phyloP scores from a whole-genome alignment of 2,797 vertebrate genomes.

The Orestias chungarensis region DNA sequence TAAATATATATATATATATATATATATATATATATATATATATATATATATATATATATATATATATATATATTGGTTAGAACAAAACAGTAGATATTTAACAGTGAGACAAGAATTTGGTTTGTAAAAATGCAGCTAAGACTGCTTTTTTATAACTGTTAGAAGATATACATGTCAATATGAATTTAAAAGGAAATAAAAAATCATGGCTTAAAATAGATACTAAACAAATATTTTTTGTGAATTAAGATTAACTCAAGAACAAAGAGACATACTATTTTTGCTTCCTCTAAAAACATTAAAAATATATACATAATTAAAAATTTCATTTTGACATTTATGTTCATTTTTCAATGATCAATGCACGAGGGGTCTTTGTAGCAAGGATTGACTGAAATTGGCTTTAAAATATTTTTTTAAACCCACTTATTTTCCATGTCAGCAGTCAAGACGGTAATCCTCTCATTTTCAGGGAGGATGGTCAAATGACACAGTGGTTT shows the following conservation, averaged over 20 bases:
- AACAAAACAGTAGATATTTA: too few relatives aligned
- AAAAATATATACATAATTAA: neutral
- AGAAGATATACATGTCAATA: too few relatives aligned
- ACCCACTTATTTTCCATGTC: slow-evolving; percentile 31
- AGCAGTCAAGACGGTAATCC: slow-evolving; percentile 45
- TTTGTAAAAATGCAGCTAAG: too few relatives aligned
- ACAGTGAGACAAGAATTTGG: too few relatives aligned
- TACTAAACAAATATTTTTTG: too few relatives aligned
- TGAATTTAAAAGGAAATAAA: too few relatives aligned
- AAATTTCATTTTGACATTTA: neutral
- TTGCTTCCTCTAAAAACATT: neutral
- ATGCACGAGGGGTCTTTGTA: slow-evolving; percentile 3
- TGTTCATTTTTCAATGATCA: slow-evolving; percentile 1
- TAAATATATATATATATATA: too few relatives aligned
- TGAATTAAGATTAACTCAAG: neutral
- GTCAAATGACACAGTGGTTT: slow-evolving; percentile 57
- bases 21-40: too few relatives aligned
- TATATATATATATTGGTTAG: too few relatives aligned
- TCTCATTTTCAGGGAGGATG: slow-evolving; percentile 50
- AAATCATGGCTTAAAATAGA: too few relatives aligned
- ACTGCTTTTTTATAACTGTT: too few relatives aligned
- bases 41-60: too few relatives aligned
- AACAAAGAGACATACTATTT: neutral
- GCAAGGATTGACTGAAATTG: neutral
- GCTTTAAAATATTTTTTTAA: slow-evolving; percentile 37